Percentiles rank a stretch among this genome's conserved stretches.
phyloP scores from a whole-genome alignment of 1,140 invertebrate species.

The Odontomachus brunneus region DNA sequence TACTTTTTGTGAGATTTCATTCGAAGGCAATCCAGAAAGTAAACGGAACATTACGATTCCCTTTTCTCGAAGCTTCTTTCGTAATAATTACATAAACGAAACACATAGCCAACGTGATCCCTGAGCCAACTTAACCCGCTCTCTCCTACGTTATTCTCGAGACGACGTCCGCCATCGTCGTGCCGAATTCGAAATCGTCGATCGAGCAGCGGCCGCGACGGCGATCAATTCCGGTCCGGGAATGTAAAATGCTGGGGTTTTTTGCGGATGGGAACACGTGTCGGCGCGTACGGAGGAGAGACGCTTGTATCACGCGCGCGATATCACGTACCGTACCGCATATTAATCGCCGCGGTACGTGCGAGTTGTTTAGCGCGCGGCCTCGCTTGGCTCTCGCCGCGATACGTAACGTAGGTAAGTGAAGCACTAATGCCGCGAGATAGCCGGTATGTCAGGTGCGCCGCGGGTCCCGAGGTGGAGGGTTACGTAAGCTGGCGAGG shows the following conservation, averaged over 20 bases:
- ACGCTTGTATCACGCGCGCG: slow-evolving; percentile 3
- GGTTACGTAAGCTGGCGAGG: slow-evolving; percentile 51
- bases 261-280: slow-evolving; percentile 48
- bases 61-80: no score
- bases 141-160: background rate
- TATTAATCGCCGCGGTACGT: slow-evolving; percentile 74
- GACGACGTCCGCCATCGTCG: background rate
- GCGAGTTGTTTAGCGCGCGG: slow-evolving; percentile 71
- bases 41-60: no score
- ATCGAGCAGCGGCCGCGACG: slow-evolving; percentile 24
- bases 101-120: no score
- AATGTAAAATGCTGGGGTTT: slow-evolving; percentile 36
- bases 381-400: slow-evolving; percentile 28
- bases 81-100: no score
- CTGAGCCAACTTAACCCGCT: no score
- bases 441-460: slow-evolving; percentile 35
- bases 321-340: slow-evolving; percentile 66
- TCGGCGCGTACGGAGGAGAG: slow-evolving; percentile 32
- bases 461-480: background rate
- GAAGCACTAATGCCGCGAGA: slow-evolving; percentile 54
- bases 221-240: slow-evolving; percentile 50
- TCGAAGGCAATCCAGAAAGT: no score
- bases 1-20: no score
- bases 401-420: slow-evolving; percentile 62
- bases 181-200: slow-evolving; percentile 56